Conservation (phyloP, 2,888 invertebrate genomes). For the Synergus umbraculus region DNA sequence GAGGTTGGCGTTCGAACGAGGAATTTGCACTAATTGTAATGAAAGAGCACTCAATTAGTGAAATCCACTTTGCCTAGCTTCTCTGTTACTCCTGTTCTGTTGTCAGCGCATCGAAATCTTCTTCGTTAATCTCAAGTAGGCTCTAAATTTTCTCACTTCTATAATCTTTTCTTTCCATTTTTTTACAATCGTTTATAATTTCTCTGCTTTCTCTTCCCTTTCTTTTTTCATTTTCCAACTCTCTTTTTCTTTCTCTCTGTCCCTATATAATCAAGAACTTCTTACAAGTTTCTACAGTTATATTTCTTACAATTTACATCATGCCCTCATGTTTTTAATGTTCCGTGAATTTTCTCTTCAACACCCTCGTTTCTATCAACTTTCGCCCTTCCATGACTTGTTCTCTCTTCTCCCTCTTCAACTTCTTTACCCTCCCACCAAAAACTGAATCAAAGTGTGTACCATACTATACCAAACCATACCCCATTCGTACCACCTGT, state of each 20-base stretch:
- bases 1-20: constrained; percentile 26
- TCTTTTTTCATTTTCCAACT: not conserved
- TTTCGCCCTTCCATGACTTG: constrained; percentile 45
- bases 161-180: constrained; percentile 31
- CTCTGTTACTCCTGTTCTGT: constrained; percentile 54
- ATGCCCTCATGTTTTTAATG: not conserved
- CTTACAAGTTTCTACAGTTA: not conserved
- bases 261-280: too few species aligned
- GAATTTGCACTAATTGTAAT: constrained; percentile 54
- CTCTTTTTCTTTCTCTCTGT: constrained; percentile 15
- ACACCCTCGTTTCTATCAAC: constrained; percentile 19
- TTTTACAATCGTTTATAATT: constrained; percentile 38
- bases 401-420: constrained; percentile 41
- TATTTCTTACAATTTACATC: not conserved
- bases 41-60: constrained; percentile 58
- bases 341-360: not conserved
- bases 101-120: constrained; percentile 50
- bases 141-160: constrained; percentile 43
- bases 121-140: constrained; percentile 50
- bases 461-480: constrained; percentile 63
- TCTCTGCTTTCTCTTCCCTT: not conserved
- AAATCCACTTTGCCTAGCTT: constrained; percentile 52
- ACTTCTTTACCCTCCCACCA: constrained; percentile 50
- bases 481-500: constrained; percentile 72
- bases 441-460: constrained; percentile 63